Evolutionary conservation across 2,888 invertebrate genomes (phyloP).

Genomic region (Cinara cedri): DNA sequence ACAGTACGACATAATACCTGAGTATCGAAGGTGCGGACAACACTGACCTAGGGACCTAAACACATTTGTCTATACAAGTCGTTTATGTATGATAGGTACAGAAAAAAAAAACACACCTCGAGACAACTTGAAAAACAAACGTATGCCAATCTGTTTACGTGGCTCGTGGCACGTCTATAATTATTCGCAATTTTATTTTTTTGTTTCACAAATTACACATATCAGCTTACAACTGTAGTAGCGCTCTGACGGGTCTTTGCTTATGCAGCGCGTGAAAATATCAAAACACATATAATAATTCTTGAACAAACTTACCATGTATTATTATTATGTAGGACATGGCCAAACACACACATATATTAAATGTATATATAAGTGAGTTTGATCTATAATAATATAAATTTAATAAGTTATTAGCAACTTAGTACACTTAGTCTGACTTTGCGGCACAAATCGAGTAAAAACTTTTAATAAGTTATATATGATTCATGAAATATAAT

Average conservation of each 20-base stretch:
- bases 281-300: conserved; percentile 13
- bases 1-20: too few species aligned
- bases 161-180: not conserved
- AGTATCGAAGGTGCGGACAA: too few species aligned
- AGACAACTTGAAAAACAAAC: not conserved
- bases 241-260: conserved; percentile 2
- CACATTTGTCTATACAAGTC: not conserved
- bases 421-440: not conserved
- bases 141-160: not conserved
- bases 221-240: not conserved
- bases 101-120: not conserved
- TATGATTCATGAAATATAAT: too few species aligned
- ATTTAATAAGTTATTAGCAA: conserved; percentile 34
- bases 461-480: too few species aligned
- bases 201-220: conserved; percentile 7
- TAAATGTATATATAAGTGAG: too few species aligned
- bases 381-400: not conserved
- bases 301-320: not conserved
- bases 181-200: not conserved
- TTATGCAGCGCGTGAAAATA: not conserved
- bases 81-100: not conserved
- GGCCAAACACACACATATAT: not conserved
- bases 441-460: not conserved
- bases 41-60: not conserved
- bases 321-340: conserved; percentile 24